Conservation (phyloP, 1,140 invertebrate species). For the Diorhabda sublineata region DNA sequence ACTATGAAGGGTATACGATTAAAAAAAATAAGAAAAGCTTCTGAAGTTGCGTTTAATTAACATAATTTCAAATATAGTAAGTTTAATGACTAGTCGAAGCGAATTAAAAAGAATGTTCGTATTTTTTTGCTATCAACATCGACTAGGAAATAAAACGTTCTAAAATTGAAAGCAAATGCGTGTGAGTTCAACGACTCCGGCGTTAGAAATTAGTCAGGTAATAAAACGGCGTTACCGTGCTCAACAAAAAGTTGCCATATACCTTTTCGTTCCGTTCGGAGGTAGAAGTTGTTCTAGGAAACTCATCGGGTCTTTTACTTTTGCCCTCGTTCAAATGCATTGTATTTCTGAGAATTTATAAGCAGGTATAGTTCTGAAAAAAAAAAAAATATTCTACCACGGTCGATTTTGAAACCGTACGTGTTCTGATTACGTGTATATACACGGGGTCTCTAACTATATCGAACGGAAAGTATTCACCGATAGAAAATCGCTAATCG, state of each 20-base stretch:
- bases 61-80: too few species aligned
- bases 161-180: slow-evolving; percentile 1
- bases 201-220: slow-evolving; percentile 9
- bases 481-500: too few species aligned
- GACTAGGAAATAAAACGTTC: not conserved
- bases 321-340: not conserved
- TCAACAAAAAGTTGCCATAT: not conserved
- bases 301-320: not conserved
- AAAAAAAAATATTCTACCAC: too few species aligned
- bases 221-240: slow-evolving; percentile 3
- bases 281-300: slow-evolving; percentile 5
- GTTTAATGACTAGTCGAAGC: too few species aligned
- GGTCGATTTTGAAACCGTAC: too few species aligned
- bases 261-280: not conserved
- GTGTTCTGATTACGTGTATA: too few species aligned
- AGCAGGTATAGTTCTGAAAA: not conserved
- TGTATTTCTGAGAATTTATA: not conserved
- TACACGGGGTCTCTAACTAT: too few species aligned
- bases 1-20: too few species aligned
- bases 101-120: not conserved
- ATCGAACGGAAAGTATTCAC: too few species aligned
- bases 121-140: not conserved
- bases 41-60: too few species aligned
- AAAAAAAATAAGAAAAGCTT: too few species aligned
- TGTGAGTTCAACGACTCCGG: slow-evolving; percentile 6